Base-by-base conservation (phyloP, 2,113 vertebrate species). In the Sphaerodactylus townsendi region DNA sequence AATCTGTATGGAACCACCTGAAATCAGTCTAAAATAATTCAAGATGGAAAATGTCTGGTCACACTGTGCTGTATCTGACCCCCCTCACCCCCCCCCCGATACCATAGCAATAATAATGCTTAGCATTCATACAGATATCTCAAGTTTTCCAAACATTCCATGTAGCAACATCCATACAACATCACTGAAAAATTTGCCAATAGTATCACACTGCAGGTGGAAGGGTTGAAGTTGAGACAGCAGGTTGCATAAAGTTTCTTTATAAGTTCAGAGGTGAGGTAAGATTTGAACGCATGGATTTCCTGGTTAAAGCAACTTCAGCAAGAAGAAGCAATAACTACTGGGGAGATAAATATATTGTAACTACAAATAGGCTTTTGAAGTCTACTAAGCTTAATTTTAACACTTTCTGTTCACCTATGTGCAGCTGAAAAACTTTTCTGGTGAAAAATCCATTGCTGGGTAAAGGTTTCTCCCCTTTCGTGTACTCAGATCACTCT, bases 1-100 rank as follows among this genome's bases (percentile, higher is more conserved):
- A 74, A 83, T 14, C 25, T 53, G 59, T 56, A 66, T 9, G 37
- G 75, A 79, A 71, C 64, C 10, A 5, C 30, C 56, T 37, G 81
- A 80, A 81, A 88, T 64, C 2, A 75, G 25, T 25, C 88, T 50
- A 44, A 35, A 90, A 10, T 17, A 76, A 23, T n/a, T 70, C 46
- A 80, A 78, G 17, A 1, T 50, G 35, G 41, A 37, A 76, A 85
- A 30, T 10, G 13, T 19, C 53, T 69, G 64, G 41, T 25, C 75
- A 46, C 48, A 5, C 41, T 75, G 1, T 0, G 1, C 4, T 2
- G 30, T 41, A 59, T 76, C 21, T 86, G n/a, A n/a, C n/a, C n/a
- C n/a, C n/a, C n/a, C 37, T 70, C 10, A 4, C 70, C 17, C 69
- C 8, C 37, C 50, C 19, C 37, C 14, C 39, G 7, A 81, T 37